Percentiles rank a stretch among this genome's conserved stretches.
phyloP scores from a whole-genome alignment of 1,140 invertebrate genomes.

The Eriocheir sinensis region DNA sequence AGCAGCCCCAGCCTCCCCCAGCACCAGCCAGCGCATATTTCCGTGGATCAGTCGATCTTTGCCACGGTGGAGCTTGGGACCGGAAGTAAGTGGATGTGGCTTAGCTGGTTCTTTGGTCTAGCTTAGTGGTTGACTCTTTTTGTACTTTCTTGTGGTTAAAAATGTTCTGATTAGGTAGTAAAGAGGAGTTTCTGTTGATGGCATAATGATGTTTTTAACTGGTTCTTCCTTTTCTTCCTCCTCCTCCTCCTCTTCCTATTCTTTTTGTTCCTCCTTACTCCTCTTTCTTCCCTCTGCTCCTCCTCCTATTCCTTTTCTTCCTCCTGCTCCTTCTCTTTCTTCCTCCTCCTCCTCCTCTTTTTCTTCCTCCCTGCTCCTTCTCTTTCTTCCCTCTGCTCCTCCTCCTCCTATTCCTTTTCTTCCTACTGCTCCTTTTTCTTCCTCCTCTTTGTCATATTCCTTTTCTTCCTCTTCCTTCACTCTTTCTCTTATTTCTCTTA shows the following conservation, averaged over 20 bases:
- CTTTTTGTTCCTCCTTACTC: neutral
- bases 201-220: no score
- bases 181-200: no score
- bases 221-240: neutral
- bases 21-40: slow-evolving; percentile 82
- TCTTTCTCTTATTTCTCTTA: neutral
- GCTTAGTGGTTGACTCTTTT: no score
- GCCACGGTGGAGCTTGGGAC: slow-evolving; percentile 74
- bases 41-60: slow-evolving; percentile 79
- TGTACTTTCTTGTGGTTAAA: no score
- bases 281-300: no score
- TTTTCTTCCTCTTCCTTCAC: neutral
- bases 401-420: no score
- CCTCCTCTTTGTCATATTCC: no score
- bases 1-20: slow-evolving; percentile 81
- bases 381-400: neutral
- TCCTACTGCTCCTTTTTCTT: no score
- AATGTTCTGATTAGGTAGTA: no score
- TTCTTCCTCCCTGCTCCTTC: slow-evolving; percentile 37
- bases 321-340: no score
- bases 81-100: slow-evolving; percentile 42
- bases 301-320: no score
- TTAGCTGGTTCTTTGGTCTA: no score
- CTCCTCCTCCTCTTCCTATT: neutral
- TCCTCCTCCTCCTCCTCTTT: neutral